Base-by-base conservation (phyloP, 2,888 invertebrate genomes). In the Cantharis flavilabris region DNA sequence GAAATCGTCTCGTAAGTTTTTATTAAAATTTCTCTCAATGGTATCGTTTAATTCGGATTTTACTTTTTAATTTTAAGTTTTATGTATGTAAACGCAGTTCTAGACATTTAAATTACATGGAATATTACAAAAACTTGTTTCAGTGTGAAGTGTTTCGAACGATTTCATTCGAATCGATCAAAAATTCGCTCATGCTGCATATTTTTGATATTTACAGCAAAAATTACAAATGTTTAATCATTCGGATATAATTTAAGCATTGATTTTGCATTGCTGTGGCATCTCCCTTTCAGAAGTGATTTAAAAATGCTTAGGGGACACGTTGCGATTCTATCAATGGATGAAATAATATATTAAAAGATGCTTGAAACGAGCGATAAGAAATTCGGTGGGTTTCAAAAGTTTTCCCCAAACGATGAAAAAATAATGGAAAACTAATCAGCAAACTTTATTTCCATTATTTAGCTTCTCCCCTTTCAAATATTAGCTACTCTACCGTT, bases 21-120 rank as follows among this genome's bases (percentile, higher is more conserved):
- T 73, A 69, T 73, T 73, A 73, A 69, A 62, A 69, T 67, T 18
- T 63, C 7, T 11, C 67, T 65, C 73, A 13, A 18, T 69, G 62
- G 69, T 69, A 73, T 69, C 69, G 62, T 73, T 73, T 73, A n/a
- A 28, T 9, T 18, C 11, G 62, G 26, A 49, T 73, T 30, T 33
- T 33, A 0, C 33, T 33, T 33, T 33, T 13, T 69, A 73, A 69
- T 69, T 69, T 73, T 49, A 49, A 5, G n/a, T 49, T 33, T 49
- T 49, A 49, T 49, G 49, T n/a, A 49, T 9, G n/a, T n/a, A 49
- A 49, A 49, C n/a, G 33, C 33, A 33, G 4, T 3, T 33, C 13
- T 4, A 33, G n/a, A 33, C 33, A 33, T 33, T 33, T 13, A 33
- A 33, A 33, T 33, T 33, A 26, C 13, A 13, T n/a, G 5, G 13